Evolutionary conservation across 64 coral and sea anemone species (phyloP).

Genomic region (Stylophora pistillata): DNA sequence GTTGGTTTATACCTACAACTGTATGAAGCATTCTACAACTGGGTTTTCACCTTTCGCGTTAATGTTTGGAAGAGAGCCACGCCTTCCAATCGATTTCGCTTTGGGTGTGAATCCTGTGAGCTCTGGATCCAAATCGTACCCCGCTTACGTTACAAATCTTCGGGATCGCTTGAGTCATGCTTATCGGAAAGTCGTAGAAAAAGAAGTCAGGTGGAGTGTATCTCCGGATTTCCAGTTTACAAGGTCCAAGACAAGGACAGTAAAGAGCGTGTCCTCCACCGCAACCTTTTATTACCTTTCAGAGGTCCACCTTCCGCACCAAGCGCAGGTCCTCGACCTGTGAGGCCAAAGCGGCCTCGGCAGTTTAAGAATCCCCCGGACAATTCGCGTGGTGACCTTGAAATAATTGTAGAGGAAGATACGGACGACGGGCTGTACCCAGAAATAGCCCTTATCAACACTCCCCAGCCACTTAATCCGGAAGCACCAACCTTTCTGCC

Average conservation of each 20-base stretch:
- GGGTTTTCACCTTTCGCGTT: constrained; percentile 33
- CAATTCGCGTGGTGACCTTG: not conserved
- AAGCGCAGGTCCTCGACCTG: not conserved
- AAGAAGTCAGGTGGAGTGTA: not conserved
- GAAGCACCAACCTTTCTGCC: no score
- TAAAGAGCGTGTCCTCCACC: not conserved
- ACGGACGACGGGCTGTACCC: no score
- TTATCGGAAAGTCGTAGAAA: not conserved
- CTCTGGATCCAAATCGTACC: constrained; percentile 7
- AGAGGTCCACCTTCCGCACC: not conserved
- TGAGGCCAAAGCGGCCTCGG: not conserved
- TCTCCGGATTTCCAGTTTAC: not conserved
- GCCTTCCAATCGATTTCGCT: constrained; percentile 42
- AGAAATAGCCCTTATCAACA: no score
- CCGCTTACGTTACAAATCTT: constrained; percentile 37
- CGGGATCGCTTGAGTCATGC: constrained; percentile 30
- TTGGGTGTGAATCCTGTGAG: constrained; percentile 30
- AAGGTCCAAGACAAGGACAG: constrained; percentile 1
- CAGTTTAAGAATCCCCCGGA: not conserved
- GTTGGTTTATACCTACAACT: constrained; percentile 55
- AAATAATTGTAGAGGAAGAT: not conserved
- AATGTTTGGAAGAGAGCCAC: constrained; percentile 45
- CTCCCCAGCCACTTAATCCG: no score
- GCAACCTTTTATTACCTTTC: constrained; percentile 16
- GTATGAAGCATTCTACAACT: constrained; percentile 41